Evolutionary conservation across 2,113 vertebrate genomes (phyloP), one percentile per base, ranked within the genome.

Genomic region (Argyrosomus japonicus): DNA sequence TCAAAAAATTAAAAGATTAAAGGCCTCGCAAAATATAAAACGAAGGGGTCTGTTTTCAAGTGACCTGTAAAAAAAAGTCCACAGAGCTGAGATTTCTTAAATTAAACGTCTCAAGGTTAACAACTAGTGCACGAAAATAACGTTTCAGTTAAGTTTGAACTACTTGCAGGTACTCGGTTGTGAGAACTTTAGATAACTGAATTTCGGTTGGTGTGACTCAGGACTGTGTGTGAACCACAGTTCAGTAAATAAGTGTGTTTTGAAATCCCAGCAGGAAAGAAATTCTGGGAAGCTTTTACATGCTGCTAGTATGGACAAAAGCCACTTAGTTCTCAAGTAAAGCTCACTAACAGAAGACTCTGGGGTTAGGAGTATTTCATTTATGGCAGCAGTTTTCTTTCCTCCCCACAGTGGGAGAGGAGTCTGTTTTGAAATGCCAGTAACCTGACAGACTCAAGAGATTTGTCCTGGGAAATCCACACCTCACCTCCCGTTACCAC

Each of bases 401-500:
- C 10, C 14, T 25, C 45, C n/a, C 15, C n/a, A 9, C 54, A 14
- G 54, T 5, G 47, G 18, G 56, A 60, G 56, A 48, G 12, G 10
- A 36, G 75, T 73, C 68, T 67, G 53, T 72, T 51, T 58, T 17
- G 23, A 60, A 71, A 60, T 6, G 13, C 6, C 19, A 27, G 25
- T 25, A 51, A 82, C 27, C 50, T 40, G 56, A 67, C 9, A 8
- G 27, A 63, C 48, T 25, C 6, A 3, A 53, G 23, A 57, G 40
- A 23, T 53, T 11, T 29, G 29, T 25, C 25, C 23, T 8, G 54
- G 10, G 17, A 79, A 57, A 58, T 57, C 60, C 18, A 9, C 5
- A 5, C 7, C 5, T 13, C 1, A 0, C 19, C 4, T 32, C 19
- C 18, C 5, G 2, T 5, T 21, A 36, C 1, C 75, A 47, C 51